These are phyloP conservation scores for Nemopilema nomurai DNA, from an alignment of 30 jellyfish, hydroid and myxozoan genomes.

Conservation along the genomic window DNA sequence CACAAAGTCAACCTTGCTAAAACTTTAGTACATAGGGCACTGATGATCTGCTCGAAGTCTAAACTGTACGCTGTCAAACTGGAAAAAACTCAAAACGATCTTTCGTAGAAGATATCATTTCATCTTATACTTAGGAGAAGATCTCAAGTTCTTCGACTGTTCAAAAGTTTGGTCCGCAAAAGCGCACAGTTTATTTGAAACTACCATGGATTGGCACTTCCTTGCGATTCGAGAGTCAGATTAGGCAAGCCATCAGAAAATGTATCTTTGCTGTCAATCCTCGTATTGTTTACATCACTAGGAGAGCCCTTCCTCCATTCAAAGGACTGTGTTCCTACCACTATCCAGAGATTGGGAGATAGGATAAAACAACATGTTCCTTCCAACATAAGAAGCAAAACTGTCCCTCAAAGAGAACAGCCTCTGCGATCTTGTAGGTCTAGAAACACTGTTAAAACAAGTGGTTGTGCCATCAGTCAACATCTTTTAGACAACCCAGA, in stretches of 20 bases:
- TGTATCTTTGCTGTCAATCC: not conserved
- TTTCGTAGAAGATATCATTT: not conserved
- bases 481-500: slow-evolving; percentile 22
- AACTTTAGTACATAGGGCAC: no score
- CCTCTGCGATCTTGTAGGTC: not conserved
- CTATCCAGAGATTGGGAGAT: slow-evolving; percentile 5
- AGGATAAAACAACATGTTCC: slow-evolving; percentile 4
- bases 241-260: not conserved
- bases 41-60: no score
- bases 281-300: not conserved
- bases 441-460: not conserved
- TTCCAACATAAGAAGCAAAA: not conserved
- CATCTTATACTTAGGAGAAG: not conserved
- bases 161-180: not conserved
- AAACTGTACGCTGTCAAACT: no score
- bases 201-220: not conserved
- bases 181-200: not conserved
- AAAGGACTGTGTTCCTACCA: not conserved
- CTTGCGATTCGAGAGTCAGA: not conserved
- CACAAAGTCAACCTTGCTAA: not conserved
- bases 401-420: not conserved
- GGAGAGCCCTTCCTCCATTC: not conserved
- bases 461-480: slow-evolving; percentile 21
- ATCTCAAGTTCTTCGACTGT: not conserved
- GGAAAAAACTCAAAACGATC: not conserved